These are phyloP conservation scores for Cheilosia soror DNA, from an alignment of 2,888 invertebrate species.

Conservation along the genomic window DNA sequence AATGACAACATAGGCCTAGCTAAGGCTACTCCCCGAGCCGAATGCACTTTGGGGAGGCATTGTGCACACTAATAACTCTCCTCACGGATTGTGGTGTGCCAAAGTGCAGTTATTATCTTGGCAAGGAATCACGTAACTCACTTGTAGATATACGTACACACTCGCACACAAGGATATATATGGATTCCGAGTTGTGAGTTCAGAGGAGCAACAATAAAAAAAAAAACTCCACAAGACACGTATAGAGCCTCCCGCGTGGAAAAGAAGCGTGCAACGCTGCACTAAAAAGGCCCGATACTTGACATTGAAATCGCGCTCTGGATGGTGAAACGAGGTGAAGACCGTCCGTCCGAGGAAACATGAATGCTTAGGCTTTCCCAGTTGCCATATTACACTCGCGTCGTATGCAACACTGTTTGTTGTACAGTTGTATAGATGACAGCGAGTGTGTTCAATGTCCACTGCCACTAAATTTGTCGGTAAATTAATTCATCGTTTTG, in stretches of 20 bases:
- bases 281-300: slow-evolving; percentile 67
- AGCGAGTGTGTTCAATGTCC: slow-evolving; percentile 58
- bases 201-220: not conserved
- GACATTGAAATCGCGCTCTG: slow-evolving; percentile 64
- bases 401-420: slow-evolving; percentile 12
- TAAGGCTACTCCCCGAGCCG: slow-evolving; percentile 30
- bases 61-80: slow-evolving; percentile 74
- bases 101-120: slow-evolving; percentile 78
- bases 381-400: not conserved
- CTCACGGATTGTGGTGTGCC: slow-evolving; percentile 76
- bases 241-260: slow-evolving; percentile 40
- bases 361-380: slow-evolving; percentile 49
- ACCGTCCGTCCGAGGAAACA: slow-evolving; percentile 56
- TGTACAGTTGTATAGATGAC: not conserved
- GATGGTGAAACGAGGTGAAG: slow-evolving; percentile 65
- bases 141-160: slow-evolving; percentile 26
- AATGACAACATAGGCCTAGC: slow-evolving; percentile 39
- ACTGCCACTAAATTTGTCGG: slow-evolving; percentile 66
- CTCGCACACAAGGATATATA: not conserved
- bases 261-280: slow-evolving; percentile 56
- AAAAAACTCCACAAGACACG: not conserved
- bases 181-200: not conserved
- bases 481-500: slow-evolving; percentile 72
- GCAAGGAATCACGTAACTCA: slow-evolving; percentile 66
- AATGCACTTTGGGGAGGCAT: slow-evolving; percentile 62